A percentile compares a stretch with the other conserved stretches of the same genome.
Conservation (phyloP, 2,888 invertebrate genomes). For the Odontocolon sp. region DNA sequence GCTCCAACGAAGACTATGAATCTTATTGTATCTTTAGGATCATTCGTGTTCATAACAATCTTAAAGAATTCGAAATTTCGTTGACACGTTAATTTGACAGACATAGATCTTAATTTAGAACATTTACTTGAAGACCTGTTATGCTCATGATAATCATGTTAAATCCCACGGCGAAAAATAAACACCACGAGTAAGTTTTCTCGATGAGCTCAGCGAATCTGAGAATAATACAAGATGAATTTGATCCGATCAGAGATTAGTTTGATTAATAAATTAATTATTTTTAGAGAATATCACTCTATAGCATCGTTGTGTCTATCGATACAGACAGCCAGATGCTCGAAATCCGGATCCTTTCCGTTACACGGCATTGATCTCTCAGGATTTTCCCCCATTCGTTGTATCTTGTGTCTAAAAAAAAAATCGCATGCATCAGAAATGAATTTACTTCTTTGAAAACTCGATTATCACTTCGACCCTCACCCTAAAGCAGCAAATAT, state of each 20-base stretch:
- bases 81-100: neutral
- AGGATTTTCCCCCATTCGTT: neutral
- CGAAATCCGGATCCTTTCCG: neutral
- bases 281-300: slow-evolving; percentile 5
- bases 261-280: neutral
- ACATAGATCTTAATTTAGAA: neutral
- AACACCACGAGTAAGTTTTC: neutral
- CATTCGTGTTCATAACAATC: neutral
- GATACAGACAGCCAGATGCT: slow-evolving; percentile 4
- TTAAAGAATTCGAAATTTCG: neutral
- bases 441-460: too few relatives aligned
- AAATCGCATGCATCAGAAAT: too few relatives aligned
- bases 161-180: neutral
- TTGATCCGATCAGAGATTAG: neutral
- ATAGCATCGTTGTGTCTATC: slow-evolving; percentile 38
- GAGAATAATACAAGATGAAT: neutral
- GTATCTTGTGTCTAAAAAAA: slow-evolving; percentile 12
- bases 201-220: slow-evolving; percentile 20
- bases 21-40: neutral
- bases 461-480: too few relatives aligned
- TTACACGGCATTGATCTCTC: neutral
- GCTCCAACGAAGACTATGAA: neutral
- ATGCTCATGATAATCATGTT: slow-evolving; percentile 11
- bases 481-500: slow-evolving; percentile 30
- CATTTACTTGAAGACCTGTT: slow-evolving; percentile 2